Evolutionary conservation across 2,797 vertebrate genomes (phyloP).

Genomic region (Tangara arthus): DNA sequence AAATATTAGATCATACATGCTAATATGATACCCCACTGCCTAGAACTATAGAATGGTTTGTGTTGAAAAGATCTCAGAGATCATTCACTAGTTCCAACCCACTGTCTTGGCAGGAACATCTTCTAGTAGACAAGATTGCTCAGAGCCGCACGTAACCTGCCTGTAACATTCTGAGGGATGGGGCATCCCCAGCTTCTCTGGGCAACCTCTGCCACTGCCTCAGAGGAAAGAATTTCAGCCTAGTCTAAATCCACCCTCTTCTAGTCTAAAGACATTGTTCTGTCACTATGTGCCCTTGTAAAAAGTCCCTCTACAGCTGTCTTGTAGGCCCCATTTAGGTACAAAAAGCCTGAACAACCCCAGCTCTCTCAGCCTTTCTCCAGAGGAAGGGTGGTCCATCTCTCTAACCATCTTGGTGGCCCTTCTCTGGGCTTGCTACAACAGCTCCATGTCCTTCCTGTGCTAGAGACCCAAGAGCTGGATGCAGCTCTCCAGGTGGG

Average conservation of each 20-base stretch:
- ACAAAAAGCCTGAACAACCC: neutral
- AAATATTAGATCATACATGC: neutral
- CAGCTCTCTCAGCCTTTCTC: neutral
- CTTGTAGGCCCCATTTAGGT: neutral
- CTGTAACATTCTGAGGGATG: neutral
- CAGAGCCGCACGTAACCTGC: neutral
- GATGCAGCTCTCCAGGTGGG: neutral
- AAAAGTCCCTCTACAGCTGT: neutral
- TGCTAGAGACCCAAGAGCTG: neutral
- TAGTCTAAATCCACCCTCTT: neutral
- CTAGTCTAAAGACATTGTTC: neutral
- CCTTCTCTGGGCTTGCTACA: neutral
- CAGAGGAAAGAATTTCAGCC: neutral
- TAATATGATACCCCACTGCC: neutral
- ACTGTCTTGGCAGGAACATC: neutral
- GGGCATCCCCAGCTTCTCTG: neutral
- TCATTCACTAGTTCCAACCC: neutral
- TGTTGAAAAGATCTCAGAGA: neutral
- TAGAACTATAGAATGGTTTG: neutral
- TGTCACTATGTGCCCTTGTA: neutral
- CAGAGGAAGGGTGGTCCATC: neutral
- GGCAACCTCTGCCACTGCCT: neutral
- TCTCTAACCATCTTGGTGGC: neutral
- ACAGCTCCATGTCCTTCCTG: neutral
- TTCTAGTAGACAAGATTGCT: neutral